These are phyloP conservation scores for Marmota flaviventris DNA, from an alignment of 2,113 vertebrate genomes.

Conservation along the genomic window DNA sequence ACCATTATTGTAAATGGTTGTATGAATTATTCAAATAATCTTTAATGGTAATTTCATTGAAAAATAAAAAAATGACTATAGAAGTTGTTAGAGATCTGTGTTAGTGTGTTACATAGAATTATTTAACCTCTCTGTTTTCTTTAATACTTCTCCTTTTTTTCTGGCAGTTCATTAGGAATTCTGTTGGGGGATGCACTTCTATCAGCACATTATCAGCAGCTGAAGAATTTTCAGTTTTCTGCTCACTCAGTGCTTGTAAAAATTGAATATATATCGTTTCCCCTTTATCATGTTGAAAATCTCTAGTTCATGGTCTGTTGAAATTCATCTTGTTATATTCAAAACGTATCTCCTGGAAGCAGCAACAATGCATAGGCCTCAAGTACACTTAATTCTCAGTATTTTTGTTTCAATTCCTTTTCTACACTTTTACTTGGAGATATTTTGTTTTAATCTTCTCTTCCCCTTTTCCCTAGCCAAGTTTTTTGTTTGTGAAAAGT, in stretches of 20 bases:
- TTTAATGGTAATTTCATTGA: slow-evolving; percentile 52
- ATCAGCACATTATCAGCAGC: slow-evolving; percentile 76
- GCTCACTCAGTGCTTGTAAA: slow-evolving; percentile 81
- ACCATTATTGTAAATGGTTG: slow-evolving; percentile 29
- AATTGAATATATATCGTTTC: slow-evolving; percentile 79
- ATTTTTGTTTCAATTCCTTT: slow-evolving; percentile 74
- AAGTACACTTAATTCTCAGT: slow-evolving; percentile 59
- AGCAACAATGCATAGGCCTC: slow-evolving; percentile 45
- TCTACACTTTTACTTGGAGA: slow-evolving; percentile 69
- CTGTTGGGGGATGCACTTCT: slow-evolving; percentile 64
- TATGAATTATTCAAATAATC: slow-evolving; percentile 55
- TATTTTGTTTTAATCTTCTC: slow-evolving; percentile 69
- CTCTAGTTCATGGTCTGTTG: slow-evolving; percentile 80
- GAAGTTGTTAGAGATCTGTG: neutral
- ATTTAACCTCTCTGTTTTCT: slow-evolving; percentile 40
- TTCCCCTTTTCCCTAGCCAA: slow-evolving; percentile 63
- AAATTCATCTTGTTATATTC: slow-evolving; percentile 81
- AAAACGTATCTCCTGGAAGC: slow-evolving; percentile 62
- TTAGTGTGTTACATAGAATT: neutral
- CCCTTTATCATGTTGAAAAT: slow-evolving; percentile 80
- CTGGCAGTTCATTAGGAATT: slow-evolving; percentile 78
- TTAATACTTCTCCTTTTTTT: slow-evolving; percentile 47
- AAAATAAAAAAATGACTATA: neutral
- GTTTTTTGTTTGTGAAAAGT: slow-evolving; percentile 77
- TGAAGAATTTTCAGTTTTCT: slow-evolving; percentile 80